A percentile compares a stretch with the other conserved stretches of the same genome.
phyloP scores from a whole-genome alignment of 2,113 vertebrate genomes.

The Sorex araneus region DNA sequence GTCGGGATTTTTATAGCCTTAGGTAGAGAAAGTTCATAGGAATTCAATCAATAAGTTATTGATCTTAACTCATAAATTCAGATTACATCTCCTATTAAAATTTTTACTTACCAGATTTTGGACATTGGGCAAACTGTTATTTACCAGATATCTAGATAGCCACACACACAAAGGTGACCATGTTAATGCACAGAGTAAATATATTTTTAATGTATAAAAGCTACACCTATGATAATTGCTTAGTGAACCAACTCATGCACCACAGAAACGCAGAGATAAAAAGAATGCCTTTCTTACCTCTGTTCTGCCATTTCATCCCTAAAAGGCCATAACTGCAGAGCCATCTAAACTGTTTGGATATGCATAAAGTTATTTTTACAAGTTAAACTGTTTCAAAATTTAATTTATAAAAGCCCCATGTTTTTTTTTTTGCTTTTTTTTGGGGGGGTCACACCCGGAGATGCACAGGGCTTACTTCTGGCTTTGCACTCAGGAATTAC shows the following conservation, averaged over 20 bases:
- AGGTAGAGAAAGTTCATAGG: not conserved
- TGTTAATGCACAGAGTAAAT: not conserved
- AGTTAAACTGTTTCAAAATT: conserved; percentile 36
- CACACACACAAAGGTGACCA: not conserved
- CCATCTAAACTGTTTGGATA: not conserved
- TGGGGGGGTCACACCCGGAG: too few relatives aligned
- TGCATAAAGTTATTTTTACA: not conserved
- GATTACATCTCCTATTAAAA: not conserved
- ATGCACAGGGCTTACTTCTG: too few relatives aligned
- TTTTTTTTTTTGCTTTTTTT: too few relatives aligned
- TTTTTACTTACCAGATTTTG: not conserved
- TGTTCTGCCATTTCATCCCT: not conserved
- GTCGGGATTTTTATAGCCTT: conserved; percentile 7
- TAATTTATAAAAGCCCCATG: conserved; percentile 11
- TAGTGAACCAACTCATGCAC: not conserved
- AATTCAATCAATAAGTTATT: not conserved
- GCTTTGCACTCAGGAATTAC: too few relatives aligned
- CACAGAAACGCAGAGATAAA: not conserved
- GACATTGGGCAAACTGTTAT: not conserved
- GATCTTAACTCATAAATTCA: not conserved
- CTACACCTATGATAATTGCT: not conserved
- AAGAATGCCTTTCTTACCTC: not conserved
- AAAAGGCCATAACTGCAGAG: not conserved
- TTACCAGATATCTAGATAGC: not conserved
- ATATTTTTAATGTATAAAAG: conserved; percentile 26